Percentiles rank a stretch among this genome's conserved stretches.
phyloP scores from a whole-genome alignment of 2,888 invertebrate genomes.

The Ormyrus nitidulus region DNA sequence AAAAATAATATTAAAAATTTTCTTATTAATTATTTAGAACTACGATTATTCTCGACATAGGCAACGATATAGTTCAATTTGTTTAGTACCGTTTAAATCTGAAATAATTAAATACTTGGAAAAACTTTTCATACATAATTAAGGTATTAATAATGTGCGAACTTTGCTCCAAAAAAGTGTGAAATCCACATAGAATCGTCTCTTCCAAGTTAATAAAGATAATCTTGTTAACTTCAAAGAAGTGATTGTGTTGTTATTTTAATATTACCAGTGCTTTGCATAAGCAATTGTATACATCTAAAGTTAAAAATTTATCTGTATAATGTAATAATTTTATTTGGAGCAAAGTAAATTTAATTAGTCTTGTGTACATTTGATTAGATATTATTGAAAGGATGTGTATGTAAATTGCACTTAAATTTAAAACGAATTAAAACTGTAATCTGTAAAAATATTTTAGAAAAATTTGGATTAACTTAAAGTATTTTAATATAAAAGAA shows the following conservation, averaged over 20 bases:
- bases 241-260: slow-evolving; percentile 29
- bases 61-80: neutral
- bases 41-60: neutral
- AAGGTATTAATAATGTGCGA: neutral
- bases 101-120: slow-evolving; percentile 1
- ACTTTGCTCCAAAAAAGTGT: slow-evolving; percentile 26
- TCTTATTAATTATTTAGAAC: neutral
- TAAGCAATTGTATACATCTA: slow-evolving; percentile 2
- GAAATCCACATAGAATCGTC: neutral
- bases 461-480: no score
- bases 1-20: neutral
- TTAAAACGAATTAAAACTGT: neutral
- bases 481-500: neutral
- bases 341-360: slow-evolving; percentile 16
- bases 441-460: no score
- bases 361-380: neutral
- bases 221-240: slow-evolving; percentile 17
- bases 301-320: no score
- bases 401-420: slow-evolving; percentile 10
- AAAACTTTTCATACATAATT: neutral
- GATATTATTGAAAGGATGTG: neutral
- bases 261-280: slow-evolving; percentile 14
- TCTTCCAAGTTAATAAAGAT: neutral
- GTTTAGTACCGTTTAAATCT: neutral
- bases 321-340: neutral